Conservation (phyloP, 2,113 vertebrate genomes). For the Campylomormyrus numenius region DNA sequence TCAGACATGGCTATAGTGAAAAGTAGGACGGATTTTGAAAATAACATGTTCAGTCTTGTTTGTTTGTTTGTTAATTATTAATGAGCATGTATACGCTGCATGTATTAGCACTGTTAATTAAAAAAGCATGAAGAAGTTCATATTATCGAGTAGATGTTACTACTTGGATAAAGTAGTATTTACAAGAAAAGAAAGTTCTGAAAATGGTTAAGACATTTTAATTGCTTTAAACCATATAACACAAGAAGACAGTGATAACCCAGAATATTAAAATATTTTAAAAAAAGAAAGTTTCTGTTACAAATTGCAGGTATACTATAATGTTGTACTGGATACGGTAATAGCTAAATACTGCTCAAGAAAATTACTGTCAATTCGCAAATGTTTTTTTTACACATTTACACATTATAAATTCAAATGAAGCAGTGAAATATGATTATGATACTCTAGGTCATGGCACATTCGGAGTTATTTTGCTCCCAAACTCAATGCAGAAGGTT, state of each 20-base stretch:
- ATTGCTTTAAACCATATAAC: neutral
- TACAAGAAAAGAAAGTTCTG: neutral
- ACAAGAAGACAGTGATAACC: neutral
- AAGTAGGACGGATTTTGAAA: neutral
- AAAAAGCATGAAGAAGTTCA: neutral
- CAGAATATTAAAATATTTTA: neutral
- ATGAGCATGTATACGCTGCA: neutral
- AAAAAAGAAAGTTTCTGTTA: neutral
- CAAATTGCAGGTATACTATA: neutral
- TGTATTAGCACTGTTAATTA: neutral
- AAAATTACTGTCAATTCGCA: neutral
- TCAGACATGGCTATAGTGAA: neutral
- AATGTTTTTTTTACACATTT: neutral
- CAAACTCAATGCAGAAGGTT: neutral
- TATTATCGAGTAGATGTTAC: neutral
- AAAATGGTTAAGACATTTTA: neutral
- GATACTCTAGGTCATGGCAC: neutral
- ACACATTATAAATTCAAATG: neutral
- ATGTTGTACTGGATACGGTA: neutral
- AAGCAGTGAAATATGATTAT: neutral
- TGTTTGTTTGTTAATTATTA: neutral
- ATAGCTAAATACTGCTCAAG: neutral
- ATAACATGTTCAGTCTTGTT: neutral
- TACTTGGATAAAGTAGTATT: neutral
- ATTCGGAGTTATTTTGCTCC: neutral